Evolutionary conservation across 1,140 invertebrate species (phyloP).

Genomic region (Teleogryllus occipitalis): DNA sequence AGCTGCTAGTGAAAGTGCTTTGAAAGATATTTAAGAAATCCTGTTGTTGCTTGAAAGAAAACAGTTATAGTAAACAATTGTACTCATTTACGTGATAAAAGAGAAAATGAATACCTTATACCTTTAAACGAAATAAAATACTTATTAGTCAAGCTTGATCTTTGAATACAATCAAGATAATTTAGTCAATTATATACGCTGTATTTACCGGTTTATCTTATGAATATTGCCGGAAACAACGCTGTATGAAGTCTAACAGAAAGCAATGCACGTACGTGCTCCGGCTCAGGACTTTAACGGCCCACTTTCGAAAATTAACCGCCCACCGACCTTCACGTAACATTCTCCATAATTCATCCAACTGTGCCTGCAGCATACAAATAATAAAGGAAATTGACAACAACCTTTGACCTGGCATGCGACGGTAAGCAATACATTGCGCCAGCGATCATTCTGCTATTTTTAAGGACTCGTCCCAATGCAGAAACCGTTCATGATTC

Average conservation of each 20-base stretch:
- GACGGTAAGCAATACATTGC: not conserved
- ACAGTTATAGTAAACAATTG: no score
- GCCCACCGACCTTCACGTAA: not conserved
- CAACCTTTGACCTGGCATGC: not conserved
- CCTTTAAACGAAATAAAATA: no score
- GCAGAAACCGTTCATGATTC: no score
- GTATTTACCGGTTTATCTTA: no score
- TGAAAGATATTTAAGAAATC: no score
- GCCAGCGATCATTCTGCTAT: not conserved
- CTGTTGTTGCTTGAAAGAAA: no score
- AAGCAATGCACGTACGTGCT: not conserved
- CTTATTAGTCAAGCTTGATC: no score
- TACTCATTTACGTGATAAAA: no score
- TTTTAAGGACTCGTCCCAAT: not conserved
- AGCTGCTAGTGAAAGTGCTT: no score
- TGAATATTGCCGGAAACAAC: not conserved
- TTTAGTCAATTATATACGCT: no score
- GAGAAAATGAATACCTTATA: no score
- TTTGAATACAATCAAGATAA: no score
- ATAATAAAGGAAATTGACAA: not conserved
- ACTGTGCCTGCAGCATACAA: not conserved
- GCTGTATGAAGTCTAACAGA: not conserved
- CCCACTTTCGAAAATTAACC: not conserved
- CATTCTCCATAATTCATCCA: not conserved
- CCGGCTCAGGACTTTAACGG: not conserved